Base-by-base conservation (phyloP, 2,888 invertebrate genomes). In the Asteroscopus sphinx region DNA sequence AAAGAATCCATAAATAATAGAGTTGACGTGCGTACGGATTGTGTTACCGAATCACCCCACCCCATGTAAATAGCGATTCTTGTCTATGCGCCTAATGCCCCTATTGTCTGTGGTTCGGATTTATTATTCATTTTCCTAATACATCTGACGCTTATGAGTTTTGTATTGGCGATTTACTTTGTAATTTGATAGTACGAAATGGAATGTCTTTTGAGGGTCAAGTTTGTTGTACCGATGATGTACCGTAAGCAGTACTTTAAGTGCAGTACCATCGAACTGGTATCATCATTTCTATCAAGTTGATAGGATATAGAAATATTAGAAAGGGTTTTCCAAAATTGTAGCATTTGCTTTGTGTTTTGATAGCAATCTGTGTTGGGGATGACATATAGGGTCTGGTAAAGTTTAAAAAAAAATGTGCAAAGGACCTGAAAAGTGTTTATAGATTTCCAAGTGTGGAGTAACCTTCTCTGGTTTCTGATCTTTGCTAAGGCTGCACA, bases 1-100 rank as follows among this genome's bases (percentile, higher is more conserved):
- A 90, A 93, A 93, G 94, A 94, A 93, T 92, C 94, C 94, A 93
- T 94, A 92, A 94, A 93, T 94, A 94, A 93, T 94, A 93, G 88
- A 94, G 91, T 93, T 93, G 93, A 92, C 93, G 93, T 89, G 86
- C 82, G 79, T 69, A 60, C 82, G 91, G 91, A 92, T 92, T 92
- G 88, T 90, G 88, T 91, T 90, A 88, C 91, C 82, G 76, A 70
- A 71, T 77, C 78, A 79, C 85, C 85, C 85, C 80, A 80, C 83
- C 81, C 80, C 78, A 63, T 72, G 81, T 71, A 78, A 76, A 79
- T 79, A 80, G 82, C 82, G 85, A 83, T 83, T 80, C 90, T 91
- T 88, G 91, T 92, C 90, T 90, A 90, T 89, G 89, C 84, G 89
- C 85, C 89, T 94, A 94, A 93, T 93, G 87, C 94, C 81, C 79